Percentiles rank a stretch among this genome's conserved stretches.
phyloP scores from a whole-genome alignment of 2,797 vertebrate species.

The Danio aesculapii region DNA sequence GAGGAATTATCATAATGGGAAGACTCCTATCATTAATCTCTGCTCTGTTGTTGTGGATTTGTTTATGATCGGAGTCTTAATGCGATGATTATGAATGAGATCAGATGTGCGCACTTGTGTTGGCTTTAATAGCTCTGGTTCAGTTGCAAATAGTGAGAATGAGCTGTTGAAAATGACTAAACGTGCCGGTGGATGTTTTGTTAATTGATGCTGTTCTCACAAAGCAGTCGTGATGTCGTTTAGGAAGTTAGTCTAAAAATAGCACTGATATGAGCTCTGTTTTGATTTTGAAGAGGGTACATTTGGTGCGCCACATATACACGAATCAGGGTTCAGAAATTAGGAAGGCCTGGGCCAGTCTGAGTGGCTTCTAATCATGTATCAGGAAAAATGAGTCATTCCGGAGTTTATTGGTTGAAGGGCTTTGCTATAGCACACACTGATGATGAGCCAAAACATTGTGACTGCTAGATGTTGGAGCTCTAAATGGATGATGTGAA shows the following conservation, averaged over 20 bases:
- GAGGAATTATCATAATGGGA: slow-evolving; percentile 31
- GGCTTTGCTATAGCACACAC: not conserved
- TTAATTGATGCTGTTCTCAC: slow-evolving; percentile 3
- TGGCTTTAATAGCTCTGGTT: slow-evolving; percentile 25
- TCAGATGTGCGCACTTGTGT: slow-evolving; percentile 26
- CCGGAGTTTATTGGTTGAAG: not conserved
- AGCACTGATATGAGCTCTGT: not conserved
- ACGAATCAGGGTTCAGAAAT: not conserved
- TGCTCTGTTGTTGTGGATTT: slow-evolving; percentile 31
- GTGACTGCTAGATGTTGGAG: no score
- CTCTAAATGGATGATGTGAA: no score
- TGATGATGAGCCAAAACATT: no score
- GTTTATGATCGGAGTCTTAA: slow-evolving; percentile 33
- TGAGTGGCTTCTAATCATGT: not conserved
- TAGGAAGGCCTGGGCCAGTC: not conserved
- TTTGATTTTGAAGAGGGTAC: slow-evolving; percentile 15
- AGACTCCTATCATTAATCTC: slow-evolving; percentile 41
- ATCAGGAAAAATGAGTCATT: no score
- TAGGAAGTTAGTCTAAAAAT: not conserved
- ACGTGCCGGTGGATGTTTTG: slow-evolving; percentile 13
- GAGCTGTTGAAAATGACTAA: not conserved
- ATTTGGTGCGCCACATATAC: not conserved
- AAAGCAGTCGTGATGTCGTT: not conserved
- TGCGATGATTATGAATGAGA: slow-evolving; percentile 46
- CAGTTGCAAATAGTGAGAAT: not conserved